phyloP scores from a whole-genome alignment of 2,888 invertebrate genomes.

The Thereva unica region DNA sequence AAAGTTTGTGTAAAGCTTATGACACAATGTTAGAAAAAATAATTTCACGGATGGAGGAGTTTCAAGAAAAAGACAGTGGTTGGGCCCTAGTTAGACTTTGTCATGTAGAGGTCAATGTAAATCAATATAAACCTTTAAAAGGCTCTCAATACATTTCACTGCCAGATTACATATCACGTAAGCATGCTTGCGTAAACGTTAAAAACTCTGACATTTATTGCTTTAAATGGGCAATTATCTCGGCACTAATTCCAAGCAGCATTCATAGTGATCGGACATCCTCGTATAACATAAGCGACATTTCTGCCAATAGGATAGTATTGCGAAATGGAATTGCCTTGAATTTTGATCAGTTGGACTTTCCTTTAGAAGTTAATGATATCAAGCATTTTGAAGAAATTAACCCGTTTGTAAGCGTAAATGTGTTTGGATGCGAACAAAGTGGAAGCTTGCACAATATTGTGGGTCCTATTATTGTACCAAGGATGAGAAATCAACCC shows the following conservation, averaged over 20 bases:
- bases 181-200: constrained; percentile 45
- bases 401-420: constrained; percentile 41
- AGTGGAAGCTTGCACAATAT: not conserved
- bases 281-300: not conserved
- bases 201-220: constrained; percentile 44
- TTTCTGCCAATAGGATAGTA: not conserved
- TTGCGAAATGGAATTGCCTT: constrained; percentile 18
- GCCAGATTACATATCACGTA: constrained; percentile 5
- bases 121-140: constrained; percentile 43
- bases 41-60: constrained; percentile 43
- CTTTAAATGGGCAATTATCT: constrained; percentile 45
- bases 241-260: constrained; percentile 38
- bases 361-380: constrained; percentile 43
- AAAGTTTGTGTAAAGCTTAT: not conserved
- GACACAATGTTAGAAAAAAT: not conserved
- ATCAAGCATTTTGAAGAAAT: constrained; percentile 43
- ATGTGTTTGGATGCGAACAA: constrained; percentile 27
- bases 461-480: constrained; percentile 6
- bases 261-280: not conserved
- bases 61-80: constrained; percentile 44
- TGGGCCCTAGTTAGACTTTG: constrained; percentile 41
- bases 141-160: constrained; percentile 12
- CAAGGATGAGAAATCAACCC: constrained; percentile 1
- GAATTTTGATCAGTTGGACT: constrained; percentile 42
- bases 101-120: constrained; percentile 31